Evolutionary conservation across 2,888 invertebrate species (phyloP).

Genomic region (Drosophila acutilabella): DNA sequence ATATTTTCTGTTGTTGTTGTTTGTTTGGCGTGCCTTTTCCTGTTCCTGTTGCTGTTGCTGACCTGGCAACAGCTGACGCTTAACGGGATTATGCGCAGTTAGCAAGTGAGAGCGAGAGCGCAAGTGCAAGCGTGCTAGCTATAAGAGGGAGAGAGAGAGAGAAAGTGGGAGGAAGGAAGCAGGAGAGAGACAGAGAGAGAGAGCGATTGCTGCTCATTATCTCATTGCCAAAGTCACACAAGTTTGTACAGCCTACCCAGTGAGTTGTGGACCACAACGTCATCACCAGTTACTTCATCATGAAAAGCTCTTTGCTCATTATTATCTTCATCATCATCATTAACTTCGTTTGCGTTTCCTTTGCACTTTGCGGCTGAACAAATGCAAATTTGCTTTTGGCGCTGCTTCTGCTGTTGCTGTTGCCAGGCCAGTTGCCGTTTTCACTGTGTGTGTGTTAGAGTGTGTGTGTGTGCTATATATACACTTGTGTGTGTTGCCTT

Average conservation of each 20-base stretch:
- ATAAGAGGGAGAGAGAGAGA: background rate
- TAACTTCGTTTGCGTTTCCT: slow-evolving; percentile 46
- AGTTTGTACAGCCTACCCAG: slow-evolving; percentile 69
- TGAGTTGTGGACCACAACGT: slow-evolving; percentile 15
- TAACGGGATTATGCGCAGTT: slow-evolving; percentile 40
- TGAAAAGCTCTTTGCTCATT: background rate
- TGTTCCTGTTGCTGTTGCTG: slow-evolving; percentile 55
- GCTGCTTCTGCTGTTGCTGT: slow-evolving; percentile 44
- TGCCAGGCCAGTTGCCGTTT: slow-evolving; percentile 57
- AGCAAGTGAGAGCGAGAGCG: background rate
- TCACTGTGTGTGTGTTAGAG: slow-evolving; percentile 12
- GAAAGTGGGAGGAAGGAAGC: background rate
- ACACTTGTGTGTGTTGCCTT: slow-evolving; percentile 11
- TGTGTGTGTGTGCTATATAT: background rate
- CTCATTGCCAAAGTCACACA: slow-evolving; percentile 40
- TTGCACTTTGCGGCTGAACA: slow-evolving; percentile 55
- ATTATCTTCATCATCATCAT: slow-evolving; percentile 15
- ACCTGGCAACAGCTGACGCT: slow-evolving; percentile 79
- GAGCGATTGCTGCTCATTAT: slow-evolving; percentile 40
- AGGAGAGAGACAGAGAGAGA: background rate
- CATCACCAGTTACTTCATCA: slow-evolving; percentile 1
- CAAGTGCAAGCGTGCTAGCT: background rate
- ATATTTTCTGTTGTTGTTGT: background rate
- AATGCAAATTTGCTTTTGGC: slow-evolving; percentile 63
- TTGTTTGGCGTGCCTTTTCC: slow-evolving; percentile 39